Percentiles rank a stretch among this genome's conserved stretches.
phyloP scores from a whole-genome alignment of 30 jellyfish, hydroid and myxozoan species.

The Aurelia aurita complex sp. Pacific region DNA sequence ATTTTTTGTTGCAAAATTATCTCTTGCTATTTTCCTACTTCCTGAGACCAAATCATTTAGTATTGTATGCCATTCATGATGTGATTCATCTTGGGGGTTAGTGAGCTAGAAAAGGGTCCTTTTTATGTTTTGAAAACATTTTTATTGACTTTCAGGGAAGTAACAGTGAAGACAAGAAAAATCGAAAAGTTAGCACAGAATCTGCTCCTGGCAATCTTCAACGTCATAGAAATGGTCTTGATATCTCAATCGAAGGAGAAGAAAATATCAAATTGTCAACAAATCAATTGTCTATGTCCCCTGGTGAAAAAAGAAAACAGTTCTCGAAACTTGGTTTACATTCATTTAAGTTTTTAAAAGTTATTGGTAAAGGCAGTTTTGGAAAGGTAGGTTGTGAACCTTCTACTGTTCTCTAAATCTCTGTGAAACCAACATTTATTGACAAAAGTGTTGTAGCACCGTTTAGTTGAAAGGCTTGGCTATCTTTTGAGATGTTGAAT shows the following conservation, averaged over 20 bases:
- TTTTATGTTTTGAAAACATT: too few relatives aligned
- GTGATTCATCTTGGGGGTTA: too few relatives aligned
- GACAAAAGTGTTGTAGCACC: too few relatives aligned
- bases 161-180: not conserved
- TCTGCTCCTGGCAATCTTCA: constrained; percentile 70
- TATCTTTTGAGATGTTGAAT: too few relatives aligned
- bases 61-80: too few relatives aligned
- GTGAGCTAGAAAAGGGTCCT: too few relatives aligned
- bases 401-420: too few relatives aligned
- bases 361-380: constrained; percentile 96
- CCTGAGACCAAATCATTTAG: too few relatives aligned
- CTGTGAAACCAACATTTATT: too few relatives aligned
- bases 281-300: constrained; percentile 70
- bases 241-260: not conserved
- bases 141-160: constrained; percentile 18
- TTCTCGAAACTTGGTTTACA: constrained; percentile 42
- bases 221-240: constrained; percentile 45
- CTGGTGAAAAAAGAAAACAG: constrained; percentile 72
- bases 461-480: too few relatives aligned
- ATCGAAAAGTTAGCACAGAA: constrained; percentile 56
- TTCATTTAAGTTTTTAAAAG: constrained; percentile 82
- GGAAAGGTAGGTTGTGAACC: constrained; percentile 81
- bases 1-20: too few relatives aligned
- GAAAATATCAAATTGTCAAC: constrained; percentile 33
- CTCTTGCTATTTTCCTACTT: too few relatives aligned